Conservation (phyloP, 2,113 vertebrate genomes). For the Pollachius pollachius region DNA sequence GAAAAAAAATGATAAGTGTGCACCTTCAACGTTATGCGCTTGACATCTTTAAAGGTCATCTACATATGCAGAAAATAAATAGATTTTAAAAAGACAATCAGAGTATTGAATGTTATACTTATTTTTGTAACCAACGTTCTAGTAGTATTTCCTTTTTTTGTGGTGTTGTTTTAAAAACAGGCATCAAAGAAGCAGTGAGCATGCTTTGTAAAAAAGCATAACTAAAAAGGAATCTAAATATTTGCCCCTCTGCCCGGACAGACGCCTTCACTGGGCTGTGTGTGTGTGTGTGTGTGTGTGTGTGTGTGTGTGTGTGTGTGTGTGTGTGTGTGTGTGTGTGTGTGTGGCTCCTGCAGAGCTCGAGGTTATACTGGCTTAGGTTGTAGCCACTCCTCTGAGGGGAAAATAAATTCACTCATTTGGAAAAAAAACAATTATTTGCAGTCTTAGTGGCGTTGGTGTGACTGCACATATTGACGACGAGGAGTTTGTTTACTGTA, state of each 20-base stretch:
- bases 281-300: not conserved
- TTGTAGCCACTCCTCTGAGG: not conserved
- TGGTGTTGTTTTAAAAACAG: slow-evolving; percentile 86
- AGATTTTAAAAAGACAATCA: slow-evolving; percentile 97
- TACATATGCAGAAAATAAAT: slow-evolving; percentile 89
- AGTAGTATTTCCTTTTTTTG: slow-evolving; percentile 82
- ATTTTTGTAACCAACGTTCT: slow-evolving; percentile 95
- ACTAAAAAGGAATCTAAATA: slow-evolving; percentile 34
- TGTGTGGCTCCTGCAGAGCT: slow-evolving; percentile 3
- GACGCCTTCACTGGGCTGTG: slow-evolving; percentile 16
- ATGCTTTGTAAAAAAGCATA: slow-evolving; percentile 73
- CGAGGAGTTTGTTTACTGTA: not conserved
- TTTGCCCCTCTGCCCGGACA: slow-evolving; percentile 32
- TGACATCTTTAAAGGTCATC: slow-evolving; percentile 91
- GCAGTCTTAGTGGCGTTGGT: not conserved
- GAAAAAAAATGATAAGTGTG: slow-evolving; percentile 72
- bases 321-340: too few relatives aligned
- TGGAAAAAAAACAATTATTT: not conserved
- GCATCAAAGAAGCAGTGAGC: slow-evolving; percentile 86
- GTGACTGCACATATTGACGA: too few relatives aligned
- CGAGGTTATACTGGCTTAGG: slow-evolving; percentile 14
- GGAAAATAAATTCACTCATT: not conserved
- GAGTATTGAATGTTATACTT: slow-evolving; percentile 98
- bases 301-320: too few relatives aligned
- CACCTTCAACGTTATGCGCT: slow-evolving; percentile 88